Evolutionary conservation across 2,888 invertebrate genomes (phyloP).

Genomic region (Tachina grossa): DNA sequence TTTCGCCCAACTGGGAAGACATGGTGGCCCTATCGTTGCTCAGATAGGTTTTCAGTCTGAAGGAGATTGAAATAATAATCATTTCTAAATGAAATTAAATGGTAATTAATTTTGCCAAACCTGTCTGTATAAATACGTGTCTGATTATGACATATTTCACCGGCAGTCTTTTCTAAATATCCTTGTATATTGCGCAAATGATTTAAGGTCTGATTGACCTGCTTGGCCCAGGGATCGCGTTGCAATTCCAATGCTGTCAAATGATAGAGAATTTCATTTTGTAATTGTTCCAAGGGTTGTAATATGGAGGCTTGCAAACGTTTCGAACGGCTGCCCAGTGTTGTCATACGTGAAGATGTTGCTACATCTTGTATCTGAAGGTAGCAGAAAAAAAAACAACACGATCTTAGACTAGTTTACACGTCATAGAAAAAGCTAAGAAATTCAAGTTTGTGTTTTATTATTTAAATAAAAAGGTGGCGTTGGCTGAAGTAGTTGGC

Average conservation of each 20-base stretch:
- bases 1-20: constrained; percentile 85
- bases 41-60: constrained; percentile 86
- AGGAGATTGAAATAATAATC: constrained; percentile 10
- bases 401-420: neutral
- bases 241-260: constrained; percentile 90
- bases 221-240: constrained; percentile 87
- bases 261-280: constrained; percentile 89
- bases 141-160: constrained; percentile 88
- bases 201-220: constrained; percentile 88
- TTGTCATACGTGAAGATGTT: constrained; percentile 89
- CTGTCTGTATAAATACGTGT: constrained; percentile 81
- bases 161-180: constrained; percentile 89
- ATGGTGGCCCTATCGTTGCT: constrained; percentile 88
- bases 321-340: constrained; percentile 86
- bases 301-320: constrained; percentile 86
- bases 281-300: constrained; percentile 87
- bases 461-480: too few species aligned
- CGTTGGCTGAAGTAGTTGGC: too few species aligned
- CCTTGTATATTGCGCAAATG: constrained; percentile 91
- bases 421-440: too few species aligned
- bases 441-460: too few species aligned
- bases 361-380: constrained; percentile 86
- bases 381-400: neutral
- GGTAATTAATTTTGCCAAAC: constrained; percentile 66
- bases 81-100: neutral